A percentile compares a stretch with the other conserved stretches of the same genome.
Evolutionary conservation across 2,113 vertebrate genomes (phyloP).

Genomic region (Tichodroma muraria): DNA sequence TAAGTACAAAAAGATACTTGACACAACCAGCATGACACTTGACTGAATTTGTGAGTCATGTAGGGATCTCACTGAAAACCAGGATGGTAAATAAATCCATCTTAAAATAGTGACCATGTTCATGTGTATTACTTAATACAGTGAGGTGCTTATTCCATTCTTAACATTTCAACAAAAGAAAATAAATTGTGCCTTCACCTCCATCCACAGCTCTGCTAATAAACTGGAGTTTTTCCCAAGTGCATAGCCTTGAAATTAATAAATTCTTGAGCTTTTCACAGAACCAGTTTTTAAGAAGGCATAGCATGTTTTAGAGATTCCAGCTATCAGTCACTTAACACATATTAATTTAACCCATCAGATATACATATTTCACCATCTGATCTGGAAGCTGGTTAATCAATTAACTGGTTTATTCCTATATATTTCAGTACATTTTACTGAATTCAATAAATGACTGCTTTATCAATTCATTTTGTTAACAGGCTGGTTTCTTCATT

Average conservation of each 20-base stretch:
- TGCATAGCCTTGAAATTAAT: background rate
- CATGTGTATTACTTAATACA: background rate
- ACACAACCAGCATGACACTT: background rate
- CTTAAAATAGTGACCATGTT: background rate
- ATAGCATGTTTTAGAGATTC: background rate
- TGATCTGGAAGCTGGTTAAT: slow-evolving; percentile 2
- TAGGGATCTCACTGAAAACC: background rate
- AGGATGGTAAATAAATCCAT: background rate
- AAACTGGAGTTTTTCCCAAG: background rate
- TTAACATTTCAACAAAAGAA: background rate
- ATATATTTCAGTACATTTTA: background rate
- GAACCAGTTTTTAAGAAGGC: background rate
- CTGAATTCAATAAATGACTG: background rate
- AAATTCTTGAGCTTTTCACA: background rate
- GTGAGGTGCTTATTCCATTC: background rate
- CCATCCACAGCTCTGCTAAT: background rate
- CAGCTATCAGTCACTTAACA: slow-evolving; percentile 3
- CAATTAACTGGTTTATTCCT: background rate
- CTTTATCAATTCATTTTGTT: slow-evolving; percentile 4
- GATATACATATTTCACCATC: background rate
- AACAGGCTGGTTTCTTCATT: background rate
- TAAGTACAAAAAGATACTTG: slow-evolving; percentile 9
- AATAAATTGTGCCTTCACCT: background rate
- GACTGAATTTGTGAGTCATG: background rate
- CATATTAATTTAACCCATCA: background rate